These are phyloP conservation scores for Agrochola litura DNA, from an alignment of 2,888 invertebrate species.

Conservation along the genomic window DNA sequence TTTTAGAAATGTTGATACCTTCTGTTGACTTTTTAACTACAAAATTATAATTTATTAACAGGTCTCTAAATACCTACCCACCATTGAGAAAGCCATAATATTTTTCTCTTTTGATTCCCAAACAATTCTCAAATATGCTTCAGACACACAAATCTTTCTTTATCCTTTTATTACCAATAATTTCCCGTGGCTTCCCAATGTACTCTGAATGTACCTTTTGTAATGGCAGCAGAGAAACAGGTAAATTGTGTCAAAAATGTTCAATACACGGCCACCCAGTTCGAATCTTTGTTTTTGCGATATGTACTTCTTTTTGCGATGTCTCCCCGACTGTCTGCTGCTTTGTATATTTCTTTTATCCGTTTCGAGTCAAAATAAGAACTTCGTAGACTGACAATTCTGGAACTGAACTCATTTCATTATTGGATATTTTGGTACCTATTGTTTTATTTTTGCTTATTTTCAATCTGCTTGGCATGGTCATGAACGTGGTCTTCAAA, in stretches of 20 bases:
- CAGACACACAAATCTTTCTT: constrained; percentile 24
- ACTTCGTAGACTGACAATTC: constrained; percentile 20
- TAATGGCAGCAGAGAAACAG: constrained; percentile 44
- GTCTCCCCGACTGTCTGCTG: constrained; percentile 36
- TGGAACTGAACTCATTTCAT: constrained; percentile 9
- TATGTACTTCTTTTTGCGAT: constrained; percentile 40
- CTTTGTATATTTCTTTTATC: constrained; percentile 38
- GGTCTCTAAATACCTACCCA: neutral
- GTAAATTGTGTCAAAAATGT: constrained; percentile 60
- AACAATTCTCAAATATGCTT: constrained; percentile 26
- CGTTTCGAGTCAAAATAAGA: constrained; percentile 25
- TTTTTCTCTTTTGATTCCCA: constrained; percentile 4
- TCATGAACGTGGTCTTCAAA: neutral
- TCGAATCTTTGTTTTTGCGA: constrained; percentile 51
- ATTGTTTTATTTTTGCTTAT: neutral
- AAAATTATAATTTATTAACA: neutral
- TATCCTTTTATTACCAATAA: constrained; percentile 40
- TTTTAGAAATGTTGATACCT: neutral
- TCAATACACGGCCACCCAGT: constrained; percentile 36
- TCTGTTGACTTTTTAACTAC: neutral
- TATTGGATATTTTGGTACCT: neutral
- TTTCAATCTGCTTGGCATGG: neutral
- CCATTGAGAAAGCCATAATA: neutral
- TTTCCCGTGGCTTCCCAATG: constrained; percentile 26
- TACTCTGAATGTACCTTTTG: constrained; percentile 29